A percentile compares a stretch with the other conserved stretches of the same genome.
These are phyloP conservation scores for Arrhamphus sclerolepis DNA, from an alignment of 2,797 vertebrate species.

Conservation along the genomic window DNA sequence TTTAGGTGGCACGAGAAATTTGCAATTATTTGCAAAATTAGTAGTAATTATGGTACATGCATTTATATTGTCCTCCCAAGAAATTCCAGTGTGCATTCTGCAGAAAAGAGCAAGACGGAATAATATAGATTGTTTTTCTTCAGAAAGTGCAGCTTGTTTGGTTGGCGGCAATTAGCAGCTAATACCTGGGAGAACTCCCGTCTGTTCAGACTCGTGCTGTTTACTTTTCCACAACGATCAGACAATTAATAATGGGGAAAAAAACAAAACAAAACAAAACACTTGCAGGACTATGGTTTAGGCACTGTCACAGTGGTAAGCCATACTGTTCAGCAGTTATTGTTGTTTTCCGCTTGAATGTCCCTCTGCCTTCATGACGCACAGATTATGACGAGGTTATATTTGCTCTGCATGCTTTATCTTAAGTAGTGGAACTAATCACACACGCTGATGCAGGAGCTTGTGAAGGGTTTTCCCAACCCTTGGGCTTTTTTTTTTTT, in stretches of 20 bases:
- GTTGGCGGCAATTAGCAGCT: conserved; percentile 80
- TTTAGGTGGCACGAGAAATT: conserved; percentile 74
- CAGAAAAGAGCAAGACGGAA: conserved; percentile 71
- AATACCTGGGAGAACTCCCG: conserved; percentile 76
- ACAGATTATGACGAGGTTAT: conserved; percentile 66
- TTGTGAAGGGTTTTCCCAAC: conserved; percentile 40
- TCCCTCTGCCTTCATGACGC: conserved; percentile 55
- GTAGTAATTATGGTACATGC: conserved; percentile 81
- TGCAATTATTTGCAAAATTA: conserved; percentile 81
- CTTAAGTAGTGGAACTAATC: conserved; percentile 77
- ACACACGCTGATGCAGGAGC: conserved; percentile 67
- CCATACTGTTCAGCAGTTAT: conserved; percentile 44
- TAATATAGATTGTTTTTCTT: conserved; percentile 79
- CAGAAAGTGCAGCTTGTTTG: conserved; percentile 79
- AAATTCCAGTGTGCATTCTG: conserved; percentile 70
- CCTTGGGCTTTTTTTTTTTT: conserved; percentile 33
- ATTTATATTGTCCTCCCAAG: conserved; percentile 78
- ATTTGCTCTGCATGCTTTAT: conserved; percentile 67
- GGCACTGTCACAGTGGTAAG: conserved; percentile 45
- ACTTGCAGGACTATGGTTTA: conserved; percentile 52
- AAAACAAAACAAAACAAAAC: too few relatives aligned
- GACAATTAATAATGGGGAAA: conserved; percentile 74
- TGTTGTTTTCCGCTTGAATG: conserved; percentile 54
- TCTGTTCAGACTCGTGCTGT: conserved; percentile 61
- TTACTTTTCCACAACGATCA: conserved; percentile 70